These are phyloP conservation scores for Copsychus sechellarum DNA, from an alignment of 2,113 vertebrate species.

Conservation along the genomic window DNA sequence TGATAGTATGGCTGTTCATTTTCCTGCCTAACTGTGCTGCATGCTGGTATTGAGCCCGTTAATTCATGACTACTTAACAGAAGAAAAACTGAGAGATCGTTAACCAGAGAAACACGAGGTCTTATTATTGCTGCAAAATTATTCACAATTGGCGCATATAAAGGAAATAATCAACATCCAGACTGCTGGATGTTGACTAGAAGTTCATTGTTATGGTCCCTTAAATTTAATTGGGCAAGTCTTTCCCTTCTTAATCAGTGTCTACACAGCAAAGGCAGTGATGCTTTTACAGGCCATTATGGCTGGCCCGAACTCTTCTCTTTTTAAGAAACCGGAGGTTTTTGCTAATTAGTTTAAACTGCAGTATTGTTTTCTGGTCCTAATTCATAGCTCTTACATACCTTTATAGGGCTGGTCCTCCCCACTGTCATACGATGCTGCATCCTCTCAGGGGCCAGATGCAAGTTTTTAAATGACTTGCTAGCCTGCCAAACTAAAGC, in stretches of 20 bases:
- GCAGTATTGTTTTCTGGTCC: not conserved
- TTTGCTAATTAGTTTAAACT: not conserved
- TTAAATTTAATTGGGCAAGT: not conserved
- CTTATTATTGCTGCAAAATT: not conserved
- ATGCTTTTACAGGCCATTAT: not conserved
- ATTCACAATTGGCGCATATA: rapidly evolving
- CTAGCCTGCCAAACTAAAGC: not conserved
- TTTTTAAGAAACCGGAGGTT: not conserved
- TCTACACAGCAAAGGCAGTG: not conserved
- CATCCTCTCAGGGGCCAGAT: not conserved
- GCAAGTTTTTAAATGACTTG: not conserved
- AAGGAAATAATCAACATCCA: not conserved
- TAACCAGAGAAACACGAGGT: not conserved
- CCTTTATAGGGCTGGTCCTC: not conserved
- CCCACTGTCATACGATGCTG: rapidly evolving
- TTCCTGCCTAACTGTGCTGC: rapidly evolving
- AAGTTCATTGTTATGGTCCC: not conserved
- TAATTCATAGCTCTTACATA: too few relatives aligned
- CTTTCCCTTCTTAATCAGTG: rapidly evolving
- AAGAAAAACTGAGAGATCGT: rapidly evolving
- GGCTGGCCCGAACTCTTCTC: not conserved
- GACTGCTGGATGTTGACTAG: rapidly evolving
- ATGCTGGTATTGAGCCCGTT: rapidly evolving
- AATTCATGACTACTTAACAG: not conserved
- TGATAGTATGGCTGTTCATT: conserved; percentile 75